A percentile compares a stretch with the other conserved stretches of the same genome.
Evolutionary conservation across 2,888 invertebrate species (phyloP).

Genomic region (Ryuthela nishihirai): DNA sequence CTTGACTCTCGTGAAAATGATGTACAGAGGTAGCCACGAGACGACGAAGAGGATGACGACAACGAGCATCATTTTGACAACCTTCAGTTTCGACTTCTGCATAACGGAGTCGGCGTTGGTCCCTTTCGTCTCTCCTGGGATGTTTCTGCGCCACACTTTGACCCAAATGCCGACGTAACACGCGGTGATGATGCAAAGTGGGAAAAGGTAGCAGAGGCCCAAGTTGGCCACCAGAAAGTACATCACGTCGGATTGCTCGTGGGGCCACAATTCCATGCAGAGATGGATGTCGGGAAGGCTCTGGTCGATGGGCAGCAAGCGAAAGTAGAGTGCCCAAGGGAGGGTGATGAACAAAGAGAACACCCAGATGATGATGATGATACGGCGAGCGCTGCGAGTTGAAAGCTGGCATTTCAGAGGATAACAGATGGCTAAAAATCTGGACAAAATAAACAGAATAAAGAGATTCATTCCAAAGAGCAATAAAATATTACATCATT

Average conservation of each 20-base stretch:
- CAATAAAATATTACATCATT: neutral
- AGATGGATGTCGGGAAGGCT: conserved; percentile 23
- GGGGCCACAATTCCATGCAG: conserved; percentile 43
- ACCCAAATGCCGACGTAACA: conserved; percentile 45
- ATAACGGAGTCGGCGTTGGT: conserved; percentile 35
- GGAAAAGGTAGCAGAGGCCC: conserved; percentile 42
- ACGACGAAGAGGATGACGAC: conserved; percentile 51
- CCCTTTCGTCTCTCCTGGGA: conserved; percentile 52
- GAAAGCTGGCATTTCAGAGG: conserved; percentile 55
- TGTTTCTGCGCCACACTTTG: conserved; percentile 50
- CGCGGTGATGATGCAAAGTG: conserved; percentile 42
- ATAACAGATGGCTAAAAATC: conserved; percentile 54
- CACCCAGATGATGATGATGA: conserved; percentile 55
- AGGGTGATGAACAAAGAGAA: conserved; percentile 54
- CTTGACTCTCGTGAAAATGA: conserved; percentile 46
- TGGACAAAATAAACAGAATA: conserved; percentile 6
- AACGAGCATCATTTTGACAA: conserved; percentile 50
- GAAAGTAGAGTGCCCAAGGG: conserved; percentile 57
- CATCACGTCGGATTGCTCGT: conserved; percentile 28
- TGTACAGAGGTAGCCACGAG: conserved; percentile 52
- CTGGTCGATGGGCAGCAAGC: conserved; percentile 49
- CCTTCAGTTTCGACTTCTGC: conserved; percentile 42
- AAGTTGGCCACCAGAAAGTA: conserved; percentile 43
- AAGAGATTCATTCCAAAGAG: neutral
- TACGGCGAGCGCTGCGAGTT: conserved; percentile 50